Percentiles rank a stretch among this genome's conserved stretches.
Conservation (phyloP, 2,888 invertebrate genomes). For the Phyllotreta striolata region DNA sequence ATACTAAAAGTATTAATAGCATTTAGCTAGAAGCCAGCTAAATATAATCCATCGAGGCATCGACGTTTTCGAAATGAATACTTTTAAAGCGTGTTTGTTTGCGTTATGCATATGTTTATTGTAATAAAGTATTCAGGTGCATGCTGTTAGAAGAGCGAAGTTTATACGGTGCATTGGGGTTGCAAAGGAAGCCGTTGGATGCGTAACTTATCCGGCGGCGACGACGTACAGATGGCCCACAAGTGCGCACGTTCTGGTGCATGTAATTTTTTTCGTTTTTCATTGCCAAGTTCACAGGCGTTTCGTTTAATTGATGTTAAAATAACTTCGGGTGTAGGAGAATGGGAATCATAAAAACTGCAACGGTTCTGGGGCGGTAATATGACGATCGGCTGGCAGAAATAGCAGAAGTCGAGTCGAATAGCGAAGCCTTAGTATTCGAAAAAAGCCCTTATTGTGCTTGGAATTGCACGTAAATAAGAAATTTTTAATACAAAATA, state of each 20-base stretch:
- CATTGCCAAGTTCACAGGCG: constrained; percentile 7
- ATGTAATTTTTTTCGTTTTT: constrained; percentile 2
- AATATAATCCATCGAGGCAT: too few species aligned
- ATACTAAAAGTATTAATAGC: too few species aligned
- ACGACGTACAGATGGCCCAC: constrained; percentile 14
- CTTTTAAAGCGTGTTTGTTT: constrained; percentile 16
- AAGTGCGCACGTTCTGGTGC: constrained; percentile 11
- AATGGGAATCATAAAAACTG: constrained; percentile 6
- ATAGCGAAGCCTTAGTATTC: background rate
- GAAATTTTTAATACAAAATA: too few species aligned
- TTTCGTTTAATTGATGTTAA: constrained; percentile 9
- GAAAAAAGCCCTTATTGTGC: too few species aligned
- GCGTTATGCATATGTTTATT: constrained; percentile 25
- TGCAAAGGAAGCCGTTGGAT: constrained; percentile 10
- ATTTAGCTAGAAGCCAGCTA: too few species aligned
- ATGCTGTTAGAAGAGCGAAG: constrained; percentile 17
- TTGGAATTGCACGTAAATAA: too few species aligned
- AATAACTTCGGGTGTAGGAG: background rate
- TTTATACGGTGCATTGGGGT: constrained; percentile 17
- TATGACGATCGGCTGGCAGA: background rate
- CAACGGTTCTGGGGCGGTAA: background rate
- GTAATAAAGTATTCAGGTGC: constrained; percentile 24
- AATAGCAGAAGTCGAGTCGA: too few species aligned
- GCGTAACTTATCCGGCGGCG: constrained; percentile 18
- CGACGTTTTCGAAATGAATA: background rate